Evolutionary conservation across 2,888 invertebrate genomes (phyloP).

Genomic region (Drosophila percnosoma): DNA sequence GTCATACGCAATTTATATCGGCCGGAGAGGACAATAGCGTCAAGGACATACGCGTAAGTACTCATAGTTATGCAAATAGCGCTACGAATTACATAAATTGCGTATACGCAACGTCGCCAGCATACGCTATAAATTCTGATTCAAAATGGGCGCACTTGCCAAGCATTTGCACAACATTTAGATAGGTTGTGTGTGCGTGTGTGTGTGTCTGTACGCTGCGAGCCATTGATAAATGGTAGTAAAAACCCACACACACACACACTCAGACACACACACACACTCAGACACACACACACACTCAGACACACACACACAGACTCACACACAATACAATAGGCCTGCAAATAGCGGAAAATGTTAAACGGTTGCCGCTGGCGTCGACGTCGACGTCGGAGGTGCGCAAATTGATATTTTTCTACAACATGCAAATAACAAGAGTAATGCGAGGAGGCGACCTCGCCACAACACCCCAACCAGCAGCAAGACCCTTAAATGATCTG

Average conservation of each 20-base stretch:
- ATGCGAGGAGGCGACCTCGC: constrained; percentile 56
- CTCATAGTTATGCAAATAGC: constrained; percentile 75
- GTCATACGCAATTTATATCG: constrained; percentile 20
- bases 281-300: constrained; percentile 9
- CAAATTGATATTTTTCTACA: constrained; percentile 78
- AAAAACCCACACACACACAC: constrained; percentile 19
- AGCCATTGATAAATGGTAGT: constrained; percentile 63
- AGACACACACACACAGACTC: not conserved
- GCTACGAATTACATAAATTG: constrained; percentile 77
- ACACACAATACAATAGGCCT: constrained; percentile 67
- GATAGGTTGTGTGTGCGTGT: constrained; percentile 46
- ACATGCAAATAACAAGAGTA: constrained; percentile 78
- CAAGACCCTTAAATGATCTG: constrained; percentile 71
- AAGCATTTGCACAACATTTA: constrained; percentile 77
- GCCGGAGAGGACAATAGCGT: constrained; percentile 19
- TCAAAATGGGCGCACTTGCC: constrained; percentile 61
- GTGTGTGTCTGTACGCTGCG: constrained; percentile 21
- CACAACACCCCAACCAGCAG: constrained; percentile 7
- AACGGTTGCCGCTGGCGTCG: constrained; percentile 59
- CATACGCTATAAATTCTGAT: constrained; percentile 70
- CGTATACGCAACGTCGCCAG: constrained; percentile 72
- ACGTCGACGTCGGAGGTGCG: constrained; percentile 71
- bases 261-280: no score
- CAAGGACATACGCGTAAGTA: constrained; percentile 44
- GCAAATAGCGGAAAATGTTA: constrained; percentile 79